These are phyloP conservation scores for Synergus umbraculus DNA, from an alignment of 2,888 invertebrate species.

Conservation along the genomic window DNA sequence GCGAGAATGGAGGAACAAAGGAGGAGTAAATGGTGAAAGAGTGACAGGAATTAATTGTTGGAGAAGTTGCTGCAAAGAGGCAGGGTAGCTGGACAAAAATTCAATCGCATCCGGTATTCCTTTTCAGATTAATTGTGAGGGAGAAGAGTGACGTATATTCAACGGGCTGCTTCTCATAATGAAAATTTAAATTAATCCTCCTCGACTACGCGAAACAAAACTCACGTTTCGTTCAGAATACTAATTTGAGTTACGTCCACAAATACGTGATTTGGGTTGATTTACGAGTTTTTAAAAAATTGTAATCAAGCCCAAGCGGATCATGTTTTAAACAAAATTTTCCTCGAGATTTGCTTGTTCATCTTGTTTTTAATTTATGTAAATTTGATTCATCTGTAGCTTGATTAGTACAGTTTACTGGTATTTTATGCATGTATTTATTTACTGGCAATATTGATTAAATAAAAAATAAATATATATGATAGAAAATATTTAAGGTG, in stretches of 20 bases:
- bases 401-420: neutral
- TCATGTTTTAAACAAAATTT: neutral
- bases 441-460: neutral
- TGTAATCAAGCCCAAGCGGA: slow-evolving; percentile 4
- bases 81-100: slow-evolving; percentile 23
- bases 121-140: slow-evolving; percentile 20
- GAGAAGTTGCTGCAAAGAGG: neutral
- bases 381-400: slow-evolving; percentile 1
- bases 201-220: slow-evolving; percentile 11
- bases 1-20: neutral
- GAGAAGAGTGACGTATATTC: slow-evolving; percentile 3
- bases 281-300: slow-evolving; percentile 30
- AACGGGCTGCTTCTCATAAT: slow-evolving; percentile 25
- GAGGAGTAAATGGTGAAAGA: neutral
- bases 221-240: slow-evolving; percentile 33
- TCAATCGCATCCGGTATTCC: slow-evolving; percentile 7
- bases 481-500: too few species aligned
- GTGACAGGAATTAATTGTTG: neutral
- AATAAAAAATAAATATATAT: too few species aligned
- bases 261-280: slow-evolving; percentile 29
- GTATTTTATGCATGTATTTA: neutral
- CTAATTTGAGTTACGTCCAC: slow-evolving; percentile 26
- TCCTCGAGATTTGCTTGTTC: neutral
- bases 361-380: neutral
- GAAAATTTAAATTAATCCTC: slow-evolving; percentile 34